Base-by-base conservation (phyloP, 2,113 vertebrate genomes). In the Bos indicus region DNA sequence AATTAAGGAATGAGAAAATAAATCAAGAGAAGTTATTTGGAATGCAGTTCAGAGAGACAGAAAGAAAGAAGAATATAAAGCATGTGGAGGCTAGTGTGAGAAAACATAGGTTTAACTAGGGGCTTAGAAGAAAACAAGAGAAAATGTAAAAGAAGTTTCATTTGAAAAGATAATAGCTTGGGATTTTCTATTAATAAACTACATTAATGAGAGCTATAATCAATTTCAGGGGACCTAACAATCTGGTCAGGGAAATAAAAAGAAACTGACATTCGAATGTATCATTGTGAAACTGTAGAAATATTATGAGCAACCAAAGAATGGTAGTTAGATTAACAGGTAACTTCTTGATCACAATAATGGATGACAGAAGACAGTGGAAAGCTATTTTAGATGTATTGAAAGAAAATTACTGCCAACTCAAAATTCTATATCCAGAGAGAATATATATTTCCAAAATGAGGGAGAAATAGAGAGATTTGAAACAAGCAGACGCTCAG, bases 1-100 rank as follows among this genome's bases (percentile, higher is more conserved):
- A 92, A 86, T 60, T 93, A 83, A 95, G 57, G 51, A 90, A 78
- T 88, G 82, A 8, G 46, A 97, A 91, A 43, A 96, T 36, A 64
- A 60, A 40, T 78, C 46, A 64, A 97, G 40, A 81, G 11, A 91
- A 90, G 15, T 56, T 80, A 80, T 78, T 95, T 80, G 12, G 28
- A 90, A 67, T 84, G 26, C 30, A 78, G 17, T 54, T 96, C 40
- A 91, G 36, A 95, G 92, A 88, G 40, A 88, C 89, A 67, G 8
- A 60, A 54, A 57, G 28, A 87, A 67, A 82, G 43, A 78, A 74
- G 21, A 87, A 12, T 82, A 15, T 33, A 87, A 95, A 64, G 57
- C 6, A 85, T 64, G 43, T 92, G 46, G 28, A 96, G 17, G 46
- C 78, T 6, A 80, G n/a, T 74, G 4, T 91, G 11, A 81, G 78